phyloP scores from a whole-genome alignment of 1,140 invertebrate species.

The Caerostris extrusa region DNA sequence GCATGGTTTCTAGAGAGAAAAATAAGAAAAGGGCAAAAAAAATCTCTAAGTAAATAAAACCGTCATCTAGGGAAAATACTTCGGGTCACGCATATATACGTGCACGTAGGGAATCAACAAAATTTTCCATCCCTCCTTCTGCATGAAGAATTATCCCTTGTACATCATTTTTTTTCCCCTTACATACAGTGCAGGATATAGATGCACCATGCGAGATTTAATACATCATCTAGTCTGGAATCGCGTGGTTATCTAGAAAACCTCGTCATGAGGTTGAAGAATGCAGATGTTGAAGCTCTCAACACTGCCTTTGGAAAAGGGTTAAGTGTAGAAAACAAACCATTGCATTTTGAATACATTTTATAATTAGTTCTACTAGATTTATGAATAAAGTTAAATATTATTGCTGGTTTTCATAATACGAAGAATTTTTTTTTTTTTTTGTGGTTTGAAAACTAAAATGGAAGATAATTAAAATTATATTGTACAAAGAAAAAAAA shows the following conservation, averaged over 20 bases:
- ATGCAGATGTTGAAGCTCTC: constrained; percentile 16
- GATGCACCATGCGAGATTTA: background rate
- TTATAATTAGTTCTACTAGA: too few species aligned
- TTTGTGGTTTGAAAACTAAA: too few species aligned
- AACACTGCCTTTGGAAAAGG: background rate
- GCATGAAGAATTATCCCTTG: constrained; percentile 32
- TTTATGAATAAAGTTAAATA: too few species aligned
- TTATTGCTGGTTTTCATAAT: too few species aligned
- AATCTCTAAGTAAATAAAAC: constrained; percentile 22
- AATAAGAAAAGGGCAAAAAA: background rate
- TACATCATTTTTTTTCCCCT: constrained; percentile 33
- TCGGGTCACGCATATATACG: constrained; percentile 9
- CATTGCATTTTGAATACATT: too few species aligned
- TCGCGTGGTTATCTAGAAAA: background rate
- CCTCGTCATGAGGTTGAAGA: background rate
- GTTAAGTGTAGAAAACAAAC: background rate
- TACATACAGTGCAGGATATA: background rate
- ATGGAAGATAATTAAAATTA: too few species aligned
- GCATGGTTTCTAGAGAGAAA: too few species aligned
- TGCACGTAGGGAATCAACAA: background rate
- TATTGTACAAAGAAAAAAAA: too few species aligned
- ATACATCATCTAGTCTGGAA: constrained; percentile 11
- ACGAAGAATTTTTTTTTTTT: too few species aligned
- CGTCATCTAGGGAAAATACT: background rate
- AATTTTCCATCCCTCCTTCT: background rate